A percentile compares a stretch with the other conserved stretches of the same genome.
Evolutionary conservation across 2,797 vertebrate genomes (phyloP).

Genomic region (Clangula hyemalis): DNA sequence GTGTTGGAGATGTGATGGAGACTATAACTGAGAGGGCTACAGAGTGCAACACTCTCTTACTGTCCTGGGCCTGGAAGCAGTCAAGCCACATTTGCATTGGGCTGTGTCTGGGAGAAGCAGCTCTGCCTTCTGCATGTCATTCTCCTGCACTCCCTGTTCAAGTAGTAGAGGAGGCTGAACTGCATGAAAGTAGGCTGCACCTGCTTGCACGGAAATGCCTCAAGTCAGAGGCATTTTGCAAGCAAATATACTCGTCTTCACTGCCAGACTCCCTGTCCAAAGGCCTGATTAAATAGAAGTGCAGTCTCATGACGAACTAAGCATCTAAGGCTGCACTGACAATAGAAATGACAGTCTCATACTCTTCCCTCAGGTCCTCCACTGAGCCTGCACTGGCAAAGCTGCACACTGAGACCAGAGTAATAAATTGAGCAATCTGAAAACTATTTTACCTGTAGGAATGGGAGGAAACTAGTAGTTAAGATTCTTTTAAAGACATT

Average conservation of each 20-base stretch:
- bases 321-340: neutral
- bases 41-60: neutral
- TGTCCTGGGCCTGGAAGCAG: neutral
- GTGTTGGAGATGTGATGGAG: no score
- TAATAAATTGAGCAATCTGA: neutral
- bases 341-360: neutral
- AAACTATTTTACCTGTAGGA: neutral
- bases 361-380: neutral
- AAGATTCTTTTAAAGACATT: neutral
- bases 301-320: neutral
- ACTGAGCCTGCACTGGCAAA: neutral
- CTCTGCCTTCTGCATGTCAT: neutral
- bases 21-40: neutral
- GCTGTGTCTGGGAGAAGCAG: neutral
- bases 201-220: neutral
- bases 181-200: neutral
- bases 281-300: neutral
- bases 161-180: neutral
- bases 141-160: neutral
- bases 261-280: neutral
- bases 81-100: accelerated
- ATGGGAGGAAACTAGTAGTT: neutral
- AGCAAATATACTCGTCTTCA: neutral
- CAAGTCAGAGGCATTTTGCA: neutral
- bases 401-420: neutral